Conservation (phyloP, 2,113 vertebrate genomes). For the Microcebus jonahi region DNA sequence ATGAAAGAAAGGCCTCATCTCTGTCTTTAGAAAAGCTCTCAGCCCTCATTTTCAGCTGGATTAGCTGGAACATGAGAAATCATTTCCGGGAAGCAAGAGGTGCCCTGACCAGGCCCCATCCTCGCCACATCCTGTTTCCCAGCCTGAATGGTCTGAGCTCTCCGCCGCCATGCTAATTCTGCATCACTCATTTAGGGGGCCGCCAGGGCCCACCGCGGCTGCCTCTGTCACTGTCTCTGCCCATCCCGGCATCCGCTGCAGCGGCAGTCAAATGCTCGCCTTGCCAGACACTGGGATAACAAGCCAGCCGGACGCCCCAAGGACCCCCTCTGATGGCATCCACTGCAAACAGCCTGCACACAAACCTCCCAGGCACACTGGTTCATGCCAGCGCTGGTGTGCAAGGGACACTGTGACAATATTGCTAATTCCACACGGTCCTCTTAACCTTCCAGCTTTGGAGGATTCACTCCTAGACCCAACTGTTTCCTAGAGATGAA, state of each 20-base stretch:
- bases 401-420: conserved; percentile 65
- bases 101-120: not conserved
- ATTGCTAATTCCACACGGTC: conserved; percentile 46
- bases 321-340: conserved; percentile 77
- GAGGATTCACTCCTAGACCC: conserved; percentile 74
- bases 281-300: conserved; percentile 76
- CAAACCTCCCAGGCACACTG: not conserved
- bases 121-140: not conserved
- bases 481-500: conserved; percentile 68
- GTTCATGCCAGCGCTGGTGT: conserved; percentile 21
- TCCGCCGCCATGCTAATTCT: conserved; percentile 58
- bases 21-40: not conserved
- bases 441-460: conserved; percentile 70
- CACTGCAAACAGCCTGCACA: conserved; percentile 64
- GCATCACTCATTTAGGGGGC: not conserved
- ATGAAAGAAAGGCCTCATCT: not conserved
- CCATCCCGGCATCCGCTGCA: not conserved
- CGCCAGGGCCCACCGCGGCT: conserved; percentile 44
- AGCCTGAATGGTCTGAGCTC: conserved; percentile 44
- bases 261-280: conserved; percentile 41
- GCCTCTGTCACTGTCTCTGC: conserved; percentile 70
- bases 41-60: not conserved
- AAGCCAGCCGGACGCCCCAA: conserved; percentile 64
- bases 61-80: not conserved
- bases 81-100: not conserved